A percentile compares a stretch with the other conserved stretches of the same genome.
These are phyloP conservation scores for Channa argus DNA, from an alignment of 2,113 vertebrate genomes.

Conservation along the genomic window DNA sequence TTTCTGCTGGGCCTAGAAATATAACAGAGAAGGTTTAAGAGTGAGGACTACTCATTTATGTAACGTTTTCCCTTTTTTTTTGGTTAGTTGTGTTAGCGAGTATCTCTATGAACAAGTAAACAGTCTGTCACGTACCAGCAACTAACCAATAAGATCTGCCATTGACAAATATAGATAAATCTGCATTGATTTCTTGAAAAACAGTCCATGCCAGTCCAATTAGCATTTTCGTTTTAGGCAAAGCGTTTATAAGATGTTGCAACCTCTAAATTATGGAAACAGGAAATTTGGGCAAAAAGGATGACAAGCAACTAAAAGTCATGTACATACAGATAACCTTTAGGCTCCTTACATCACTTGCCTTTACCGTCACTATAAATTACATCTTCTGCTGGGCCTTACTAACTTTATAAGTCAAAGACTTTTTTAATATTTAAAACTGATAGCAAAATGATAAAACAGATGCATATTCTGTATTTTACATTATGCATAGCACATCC, in stretches of 20 bases:
- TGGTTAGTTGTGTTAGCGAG: not conserved
- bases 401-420: not conserved
- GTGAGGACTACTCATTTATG: not conserved
- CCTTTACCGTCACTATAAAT: not conserved
- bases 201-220: not conserved
- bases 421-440: not conserved
- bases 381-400: not conserved
- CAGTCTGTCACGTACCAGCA: too few relatives aligned
- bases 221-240: not conserved
- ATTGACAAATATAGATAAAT: not conserved
- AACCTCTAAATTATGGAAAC: not conserved
- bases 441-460: not conserved
- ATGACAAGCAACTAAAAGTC: not conserved
- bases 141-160: not conserved
- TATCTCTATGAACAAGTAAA: not conserved
- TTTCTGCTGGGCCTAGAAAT: slow-evolving; percentile 82
- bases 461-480: not conserved
- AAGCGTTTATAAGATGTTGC: not conserved
- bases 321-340: too few relatives aligned
- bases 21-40: not conserved
- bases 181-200: not conserved
- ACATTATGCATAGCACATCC: not conserved
- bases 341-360: not conserved
- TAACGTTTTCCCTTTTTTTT: not conserved
- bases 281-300: not conserved